phyloP scores from a whole-genome alignment of 2,888 invertebrate species.

The Craniophora ligustri region DNA sequence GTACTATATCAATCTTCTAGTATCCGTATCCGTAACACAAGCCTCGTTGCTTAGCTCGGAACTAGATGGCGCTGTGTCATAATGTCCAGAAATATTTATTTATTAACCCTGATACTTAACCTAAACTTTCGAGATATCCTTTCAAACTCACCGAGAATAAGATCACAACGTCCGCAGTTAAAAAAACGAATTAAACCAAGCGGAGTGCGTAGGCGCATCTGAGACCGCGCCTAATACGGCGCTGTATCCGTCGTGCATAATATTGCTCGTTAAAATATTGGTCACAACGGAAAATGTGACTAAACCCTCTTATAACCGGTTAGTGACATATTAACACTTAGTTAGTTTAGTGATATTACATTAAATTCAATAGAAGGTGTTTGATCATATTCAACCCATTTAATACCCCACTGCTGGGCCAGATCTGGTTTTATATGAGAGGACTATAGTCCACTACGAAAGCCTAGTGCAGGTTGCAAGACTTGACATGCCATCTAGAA shows the following conservation, averaged over 20 bases:
- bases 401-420: no score
- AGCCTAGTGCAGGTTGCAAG: no score
- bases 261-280: constrained; percentile 51
- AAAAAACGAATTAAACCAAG: constrained; percentile 56
- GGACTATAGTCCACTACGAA: no score
- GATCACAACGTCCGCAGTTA: constrained; percentile 24
- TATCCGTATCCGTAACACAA: no score
- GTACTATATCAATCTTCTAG: no score
- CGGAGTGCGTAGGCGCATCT: constrained; percentile 62
- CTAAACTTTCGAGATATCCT: neutral
- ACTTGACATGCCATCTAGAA: no score
- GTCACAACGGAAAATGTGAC: constrained; percentile 45
- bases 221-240: constrained; percentile 64
- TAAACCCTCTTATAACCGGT: constrained; percentile 49
- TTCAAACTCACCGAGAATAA: constrained; percentile 6
- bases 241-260: constrained; percentile 57
- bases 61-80: no score
- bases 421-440: no score
- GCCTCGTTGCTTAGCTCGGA: no score
- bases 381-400: constrained; percentile 17
- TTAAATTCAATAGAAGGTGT: constrained; percentile 11
- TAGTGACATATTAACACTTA: constrained; percentile 29
- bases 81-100: no score
- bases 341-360: constrained; percentile 22
- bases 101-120: neutral